Conservation (phyloP, 2,888 invertebrate species). For the Hypsopygia costalis region DNA sequence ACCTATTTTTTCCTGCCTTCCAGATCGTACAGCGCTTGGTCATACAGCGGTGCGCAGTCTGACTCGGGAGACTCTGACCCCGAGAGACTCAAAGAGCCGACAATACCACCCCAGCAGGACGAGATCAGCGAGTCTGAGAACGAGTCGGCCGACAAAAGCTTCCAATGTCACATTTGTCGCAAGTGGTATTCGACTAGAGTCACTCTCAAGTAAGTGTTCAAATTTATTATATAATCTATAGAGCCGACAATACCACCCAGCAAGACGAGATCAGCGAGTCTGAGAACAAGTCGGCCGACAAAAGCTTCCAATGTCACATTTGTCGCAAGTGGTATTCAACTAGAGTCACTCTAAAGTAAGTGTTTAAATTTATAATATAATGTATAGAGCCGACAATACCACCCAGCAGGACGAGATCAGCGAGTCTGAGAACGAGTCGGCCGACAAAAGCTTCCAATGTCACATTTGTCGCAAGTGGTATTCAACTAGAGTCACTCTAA, state of each 20-base stretch:
- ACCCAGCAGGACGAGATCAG: constrained; percentile 55
- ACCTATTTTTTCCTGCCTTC: no score
- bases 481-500: constrained; percentile 67
- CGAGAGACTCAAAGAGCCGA: constrained; percentile 30
- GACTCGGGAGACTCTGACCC: constrained; percentile 48
- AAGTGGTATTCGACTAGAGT: constrained; percentile 76
- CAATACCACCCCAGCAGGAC: constrained; percentile 35
- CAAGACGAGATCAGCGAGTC: constrained; percentile 66
- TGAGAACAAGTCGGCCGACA: constrained; percentile 70
- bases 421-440: constrained; percentile 68
- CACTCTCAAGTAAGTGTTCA: constrained; percentile 72
- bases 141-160: constrained; percentile 72
- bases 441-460: constrained; percentile 74
- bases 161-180: constrained; percentile 68
- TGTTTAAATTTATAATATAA: no score
- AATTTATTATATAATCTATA: no score
- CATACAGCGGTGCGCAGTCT: constrained; percentile 42
- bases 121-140: constrained; percentile 69
- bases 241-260: constrained; percentile 23
- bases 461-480: constrained; percentile 74
- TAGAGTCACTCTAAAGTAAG: constrained; percentile 69
- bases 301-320: constrained; percentile 72
- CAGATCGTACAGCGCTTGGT: constrained; percentile 56
- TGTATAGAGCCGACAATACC: constrained; percentile 21
- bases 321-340: constrained; percentile 76